These are phyloP conservation scores for Catocala fraxini DNA, from an alignment of 2,888 invertebrate species.

Conservation along the genomic window DNA sequence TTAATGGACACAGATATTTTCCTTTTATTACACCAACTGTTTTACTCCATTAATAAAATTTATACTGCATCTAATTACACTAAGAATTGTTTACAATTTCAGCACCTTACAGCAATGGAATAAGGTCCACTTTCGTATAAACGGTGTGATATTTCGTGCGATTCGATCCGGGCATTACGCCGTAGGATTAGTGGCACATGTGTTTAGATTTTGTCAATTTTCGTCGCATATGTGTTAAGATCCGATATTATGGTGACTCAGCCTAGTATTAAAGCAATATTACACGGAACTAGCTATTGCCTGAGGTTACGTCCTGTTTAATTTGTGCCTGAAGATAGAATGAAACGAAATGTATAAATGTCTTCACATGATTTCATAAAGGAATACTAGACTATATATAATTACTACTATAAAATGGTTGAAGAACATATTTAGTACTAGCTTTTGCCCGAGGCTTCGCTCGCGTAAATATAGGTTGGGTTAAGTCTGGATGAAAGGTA, in stretches of 20 bases:
- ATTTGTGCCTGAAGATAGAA: conserved; percentile 1
- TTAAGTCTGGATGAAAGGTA: no score
- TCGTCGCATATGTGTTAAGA: conserved; percentile 54
- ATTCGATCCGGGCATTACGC: conserved; percentile 64
- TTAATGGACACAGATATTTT: conserved; percentile 55
- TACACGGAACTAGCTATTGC: conserved; percentile 12
- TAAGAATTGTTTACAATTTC: conserved; percentile 32
- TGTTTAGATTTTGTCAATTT: conserved; percentile 62
- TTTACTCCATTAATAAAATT: conserved; percentile 66
- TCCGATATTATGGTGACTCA: conserved; percentile 34
- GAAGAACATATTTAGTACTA: no score
- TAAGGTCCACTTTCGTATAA: conserved; percentile 49
- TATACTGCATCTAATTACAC: conserved; percentile 68
- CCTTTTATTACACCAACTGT: conserved; percentile 68
- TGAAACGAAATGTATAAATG: not conserved
- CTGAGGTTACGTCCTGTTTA: conserved; percentile 7
- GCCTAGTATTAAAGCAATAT: conserved; percentile 27
- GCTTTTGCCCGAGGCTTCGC: no score
- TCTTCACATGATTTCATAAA: no score
- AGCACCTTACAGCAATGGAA: conserved; percentile 23
- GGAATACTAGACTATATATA: no score
- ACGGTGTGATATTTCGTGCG: conserved; percentile 28
- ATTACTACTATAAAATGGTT: no score
- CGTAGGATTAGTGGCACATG: conserved; percentile 64
- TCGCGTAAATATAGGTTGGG: no score